Base-by-base conservation (phyloP, 2,797 vertebrate species). In the Falco cherrug region DNA sequence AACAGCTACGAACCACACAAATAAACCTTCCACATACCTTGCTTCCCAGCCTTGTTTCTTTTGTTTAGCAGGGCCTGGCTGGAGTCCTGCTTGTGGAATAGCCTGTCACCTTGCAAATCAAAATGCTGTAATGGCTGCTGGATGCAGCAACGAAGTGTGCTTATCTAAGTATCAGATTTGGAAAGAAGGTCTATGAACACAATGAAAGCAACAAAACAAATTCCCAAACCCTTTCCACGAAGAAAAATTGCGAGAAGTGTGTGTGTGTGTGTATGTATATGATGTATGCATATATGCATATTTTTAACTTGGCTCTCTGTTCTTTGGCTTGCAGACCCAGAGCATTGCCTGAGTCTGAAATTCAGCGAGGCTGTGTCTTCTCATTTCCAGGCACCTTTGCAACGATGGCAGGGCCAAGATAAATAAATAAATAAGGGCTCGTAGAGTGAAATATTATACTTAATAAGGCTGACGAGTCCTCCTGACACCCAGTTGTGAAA, bases 351-450 rank as follows among this genome's bases (percentile, higher is more conserved):
- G 64, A 69, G 57, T 7, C 91, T 86, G 79, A 80, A 83, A 56
- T 28, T 56, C 84, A 45, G 48, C 11, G 28, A 33, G 57, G 71
- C 79, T 26, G 1, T 13, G 21, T 86, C 91, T 78, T 59, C 59
- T 90, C 47, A 18, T 74, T 84, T 80, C 64, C 78, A 85, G 76
- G 76, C 87, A 89, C 64, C 45, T 92, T 83, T 73, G 28, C 57
- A 57, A 68, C n/a, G 51, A 45, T 13, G 25, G 24, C 45, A 67
- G 68, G 45, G 84, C 94, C 91, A 95, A 93, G 77, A 87, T 29
- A 95, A 93, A 96, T 73, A 93, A 95, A 89, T 87, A 95, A 95
- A 95, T 93, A 95, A 93, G 45, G 48, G n/a, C 71, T 96, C n/a
- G 13, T 28, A 24, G 21, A 63, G 33, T 83, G 78, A 64, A 96